Percentiles rank a stretch among this genome's conserved stretches.
phyloP scores from a whole-genome alignment of 2,797 vertebrate species.

The Notolabrus celidotus region DNA sequence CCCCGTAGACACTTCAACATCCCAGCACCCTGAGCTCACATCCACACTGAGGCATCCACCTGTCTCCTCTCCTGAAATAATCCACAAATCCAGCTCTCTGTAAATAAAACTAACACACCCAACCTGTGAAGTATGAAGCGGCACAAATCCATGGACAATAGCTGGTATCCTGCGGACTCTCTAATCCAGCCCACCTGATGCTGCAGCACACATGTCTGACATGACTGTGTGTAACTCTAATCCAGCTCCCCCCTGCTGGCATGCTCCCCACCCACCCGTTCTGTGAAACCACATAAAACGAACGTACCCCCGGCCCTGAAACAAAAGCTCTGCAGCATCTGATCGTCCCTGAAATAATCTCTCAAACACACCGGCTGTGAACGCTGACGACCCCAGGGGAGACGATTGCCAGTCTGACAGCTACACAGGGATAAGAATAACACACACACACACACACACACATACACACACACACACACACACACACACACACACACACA shows the following conservation, averaged over 20 bases:
- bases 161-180: neutral
- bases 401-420: neutral
- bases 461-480: neutral
- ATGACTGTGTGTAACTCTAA: conserved; percentile 12
- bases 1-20: conserved; percentile 1
- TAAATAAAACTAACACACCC: conserved; percentile 32
- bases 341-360: conserved; percentile 40
- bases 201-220: neutral
- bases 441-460: neutral
- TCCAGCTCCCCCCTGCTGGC: conserved; percentile 17
- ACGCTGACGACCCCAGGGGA: conserved; percentile 38
- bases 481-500: neutral
- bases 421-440: conserved; percentile 57
- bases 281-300: conserved; percentile 38
- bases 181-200: conserved; percentile 26
- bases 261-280: neutral
- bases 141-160: conserved; percentile 36
- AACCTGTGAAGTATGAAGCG: conserved; percentile 25
- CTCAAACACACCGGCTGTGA: conserved; percentile 27
- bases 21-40: neutral
- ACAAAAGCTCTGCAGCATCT: conserved; percentile 55
- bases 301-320: conserved; percentile 9
- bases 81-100: conserved; percentile 23
- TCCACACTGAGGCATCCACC: conserved; percentile 24
- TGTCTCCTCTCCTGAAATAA: conserved; percentile 37